Conservation (phyloP, 2,113 vertebrate genomes). For the Pteronura brasiliensis region DNA sequence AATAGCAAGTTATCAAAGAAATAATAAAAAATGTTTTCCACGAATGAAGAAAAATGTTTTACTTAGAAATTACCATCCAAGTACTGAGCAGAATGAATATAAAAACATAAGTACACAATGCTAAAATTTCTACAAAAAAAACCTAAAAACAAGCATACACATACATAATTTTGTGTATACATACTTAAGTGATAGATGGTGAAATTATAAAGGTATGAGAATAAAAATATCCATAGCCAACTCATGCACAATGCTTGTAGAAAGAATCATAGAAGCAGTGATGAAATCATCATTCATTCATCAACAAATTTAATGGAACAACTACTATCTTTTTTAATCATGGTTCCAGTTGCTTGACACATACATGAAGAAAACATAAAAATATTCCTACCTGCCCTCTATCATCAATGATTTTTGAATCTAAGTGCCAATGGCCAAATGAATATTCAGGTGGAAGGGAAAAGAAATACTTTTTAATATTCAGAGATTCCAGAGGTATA, state of each 20-base stretch:
- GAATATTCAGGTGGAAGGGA: background rate
- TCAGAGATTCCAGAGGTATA: background rate
- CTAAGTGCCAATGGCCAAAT: background rate
- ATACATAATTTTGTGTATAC: background rate
- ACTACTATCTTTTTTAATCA: background rate
- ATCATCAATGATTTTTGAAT: background rate
- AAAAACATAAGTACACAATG: background rate
- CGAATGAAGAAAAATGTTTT: background rate
- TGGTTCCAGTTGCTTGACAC: background rate
- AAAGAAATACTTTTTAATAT: constrained; percentile 12
- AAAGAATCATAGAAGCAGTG: background rate
- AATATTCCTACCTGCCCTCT: background rate
- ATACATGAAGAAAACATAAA: background rate
- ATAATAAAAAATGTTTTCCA: background rate
- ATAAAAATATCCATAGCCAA: background rate
- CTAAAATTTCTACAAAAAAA: background rate
- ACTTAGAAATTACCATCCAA: background rate
- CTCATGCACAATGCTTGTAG: background rate
- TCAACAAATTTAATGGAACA: background rate
- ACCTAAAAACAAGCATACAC: background rate
- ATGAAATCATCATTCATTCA: background rate
- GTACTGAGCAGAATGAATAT: background rate
- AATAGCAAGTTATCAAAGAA: background rate
- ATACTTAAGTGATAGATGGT: background rate
- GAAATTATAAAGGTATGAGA: background rate